Evolutionary conservation across 2,888 invertebrate genomes (phyloP).

Genomic region (Tridacna gigas): DNA sequence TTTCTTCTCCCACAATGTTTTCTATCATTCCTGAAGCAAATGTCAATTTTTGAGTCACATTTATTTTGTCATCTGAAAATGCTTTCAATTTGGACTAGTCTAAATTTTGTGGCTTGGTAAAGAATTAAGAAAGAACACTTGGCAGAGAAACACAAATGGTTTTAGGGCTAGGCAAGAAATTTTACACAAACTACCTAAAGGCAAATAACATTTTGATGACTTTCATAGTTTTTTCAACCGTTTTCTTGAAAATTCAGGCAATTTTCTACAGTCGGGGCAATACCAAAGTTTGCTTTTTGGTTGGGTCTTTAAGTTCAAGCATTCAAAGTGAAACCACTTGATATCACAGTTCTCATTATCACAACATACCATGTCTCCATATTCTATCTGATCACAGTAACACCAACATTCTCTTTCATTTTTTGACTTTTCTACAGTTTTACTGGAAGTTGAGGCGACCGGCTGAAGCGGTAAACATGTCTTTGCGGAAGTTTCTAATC

Average conservation of each 20-base stretch:
- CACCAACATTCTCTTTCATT: slow-evolving; percentile 37
- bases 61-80: no score
- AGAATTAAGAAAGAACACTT: no score
- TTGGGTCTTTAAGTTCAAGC: slow-evolving; percentile 49
- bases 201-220: no score
- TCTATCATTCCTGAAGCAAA: no score
- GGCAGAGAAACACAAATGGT: no score
- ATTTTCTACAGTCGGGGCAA: slow-evolving; percentile 58
- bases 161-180: no score
- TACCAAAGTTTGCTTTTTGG: slow-evolving; percentile 57
- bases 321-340: slow-evolving; percentile 64
- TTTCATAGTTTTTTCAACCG: not conserved
- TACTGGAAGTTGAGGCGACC: no score
- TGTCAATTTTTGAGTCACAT: no score
- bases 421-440: not conserved
- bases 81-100: no score
- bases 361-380: slow-evolving; percentile 62
- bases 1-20: no score
- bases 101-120: no score
- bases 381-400: slow-evolving; percentile 46
- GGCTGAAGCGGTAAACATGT: not conserved
- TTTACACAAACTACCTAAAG: no score
- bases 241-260: not conserved
- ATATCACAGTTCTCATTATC: slow-evolving; percentile 64
- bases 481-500: not conserved